Evolutionary conservation across 2,113 vertebrate genomes (phyloP).

Genomic region (Rana temporaria): DNA sequence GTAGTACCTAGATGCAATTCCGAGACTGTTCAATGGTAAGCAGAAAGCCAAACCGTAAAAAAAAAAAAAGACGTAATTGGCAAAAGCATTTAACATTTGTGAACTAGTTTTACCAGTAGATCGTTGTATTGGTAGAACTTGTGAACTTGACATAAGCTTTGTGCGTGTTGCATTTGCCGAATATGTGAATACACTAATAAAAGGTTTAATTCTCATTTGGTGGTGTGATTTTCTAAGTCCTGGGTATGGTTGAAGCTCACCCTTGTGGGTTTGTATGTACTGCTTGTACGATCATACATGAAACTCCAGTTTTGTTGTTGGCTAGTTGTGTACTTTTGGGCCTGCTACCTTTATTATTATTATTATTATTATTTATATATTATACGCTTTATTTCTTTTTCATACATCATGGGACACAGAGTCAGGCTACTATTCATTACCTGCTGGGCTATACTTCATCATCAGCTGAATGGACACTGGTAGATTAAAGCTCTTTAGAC

Average conservation of each 20-base stretch:
- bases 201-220: slow-evolving; percentile 79
- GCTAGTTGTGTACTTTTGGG: not conserved
- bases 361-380: no score
- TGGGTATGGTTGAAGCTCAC: not conserved
- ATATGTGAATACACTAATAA: slow-evolving; percentile 96
- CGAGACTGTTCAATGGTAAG: slow-evolving; percentile 59
- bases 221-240: slow-evolving; percentile 3
- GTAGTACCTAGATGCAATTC: slow-evolving; percentile 70
- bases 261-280: not conserved
- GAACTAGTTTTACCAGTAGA: slow-evolving; percentile 84
- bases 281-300: no score
- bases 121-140: slow-evolving; percentile 83
- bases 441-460: no score
- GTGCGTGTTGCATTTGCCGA: slow-evolving; percentile 91
- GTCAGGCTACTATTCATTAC: no score
- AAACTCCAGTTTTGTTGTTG: not conserved
- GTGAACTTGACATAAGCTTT: slow-evolving; percentile 85
- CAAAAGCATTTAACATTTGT: slow-evolving; percentile 76
- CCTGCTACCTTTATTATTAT: no score
- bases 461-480: no score
- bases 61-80: slow-evolving; percentile 59
- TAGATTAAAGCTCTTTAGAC: no score
- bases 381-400: no score
- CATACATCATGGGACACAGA: no score
- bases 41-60: slow-evolving; percentile 59